phyloP scores from a whole-genome alignment of 1,140 invertebrate species.

The Phthorimaea operculella region DNA sequence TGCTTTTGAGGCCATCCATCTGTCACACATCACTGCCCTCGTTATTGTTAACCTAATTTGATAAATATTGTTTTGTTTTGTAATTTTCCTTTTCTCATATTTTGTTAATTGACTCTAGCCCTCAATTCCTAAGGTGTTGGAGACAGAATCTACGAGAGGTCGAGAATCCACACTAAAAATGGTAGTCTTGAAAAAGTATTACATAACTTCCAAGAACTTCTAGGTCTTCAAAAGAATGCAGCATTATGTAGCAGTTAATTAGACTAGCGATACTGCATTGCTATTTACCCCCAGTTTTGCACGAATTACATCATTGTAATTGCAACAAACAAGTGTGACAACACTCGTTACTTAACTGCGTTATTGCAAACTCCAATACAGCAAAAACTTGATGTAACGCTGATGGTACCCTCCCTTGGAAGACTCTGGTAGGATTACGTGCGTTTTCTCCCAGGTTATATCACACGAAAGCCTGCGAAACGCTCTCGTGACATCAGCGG shows the following conservation, averaged over 20 bases:
- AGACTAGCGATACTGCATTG: neutral
- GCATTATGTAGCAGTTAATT: neutral
- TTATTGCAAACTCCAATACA: conserved; percentile 32
- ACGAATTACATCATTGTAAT: conserved; percentile 42
- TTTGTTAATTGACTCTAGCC: neutral
- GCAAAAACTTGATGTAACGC: conserved; percentile 47
- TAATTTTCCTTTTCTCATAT: conserved; percentile 2
- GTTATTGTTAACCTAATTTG: neutral
- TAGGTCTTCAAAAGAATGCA: too few relatives aligned
- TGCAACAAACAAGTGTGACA: conserved; percentile 51
- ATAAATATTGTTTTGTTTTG: neutral
- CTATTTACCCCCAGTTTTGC: conserved; percentile 23
- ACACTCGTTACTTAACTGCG: conserved; percentile 51
- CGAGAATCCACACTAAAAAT: too few relatives aligned
- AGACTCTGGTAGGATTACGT: conserved; percentile 27
- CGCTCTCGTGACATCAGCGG: conserved; percentile 36
- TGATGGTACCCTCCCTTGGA: conserved; percentile 22
- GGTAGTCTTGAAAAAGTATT: too few relatives aligned
- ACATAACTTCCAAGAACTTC: too few relatives aligned
- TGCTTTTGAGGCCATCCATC: neutral
- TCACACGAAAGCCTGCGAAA: conserved; percentile 33
- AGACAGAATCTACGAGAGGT: too few relatives aligned
- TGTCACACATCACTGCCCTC: too few relatives aligned
- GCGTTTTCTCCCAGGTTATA: conserved; percentile 48
- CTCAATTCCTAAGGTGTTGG: too few relatives aligned